Evolutionary conservation across 2,113 vertebrate species (phyloP).

Genomic region (Pangasianodon hypophthalmus): DNA sequence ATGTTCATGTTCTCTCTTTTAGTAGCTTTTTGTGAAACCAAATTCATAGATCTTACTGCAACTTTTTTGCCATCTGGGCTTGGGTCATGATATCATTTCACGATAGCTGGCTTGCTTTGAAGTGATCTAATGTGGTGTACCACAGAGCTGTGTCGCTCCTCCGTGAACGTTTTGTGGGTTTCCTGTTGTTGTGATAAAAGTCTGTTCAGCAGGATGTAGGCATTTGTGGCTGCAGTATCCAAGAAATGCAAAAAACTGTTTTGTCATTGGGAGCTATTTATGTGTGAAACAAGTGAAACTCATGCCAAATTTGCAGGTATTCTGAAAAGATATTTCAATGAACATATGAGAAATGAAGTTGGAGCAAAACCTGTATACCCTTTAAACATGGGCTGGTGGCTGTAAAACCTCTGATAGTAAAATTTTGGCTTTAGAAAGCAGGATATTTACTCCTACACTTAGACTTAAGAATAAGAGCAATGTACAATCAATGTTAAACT

Average conservation of each 20-base stretch:
- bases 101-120: not conserved
- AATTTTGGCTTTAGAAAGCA: not conserved
- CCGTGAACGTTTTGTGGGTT: not conserved
- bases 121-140: not conserved
- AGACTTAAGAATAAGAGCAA: too few relatives aligned
- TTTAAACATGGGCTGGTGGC: not conserved
- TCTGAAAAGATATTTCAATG: not conserved
- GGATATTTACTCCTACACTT: not conserved
- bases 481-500: too few relatives aligned
- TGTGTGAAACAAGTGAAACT: not conserved
- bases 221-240: not conserved
- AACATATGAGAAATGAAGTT: not conserved
- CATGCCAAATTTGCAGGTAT: not conserved
- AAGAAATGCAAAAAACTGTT: not conserved
- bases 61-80: not conserved
- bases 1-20: not conserved
- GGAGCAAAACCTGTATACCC: not conserved
- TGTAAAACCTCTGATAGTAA: not conserved
- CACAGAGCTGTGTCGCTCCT: not conserved
- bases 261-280: not conserved
- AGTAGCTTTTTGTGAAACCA: not conserved
- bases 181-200: conserved; percentile 14
- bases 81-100: not conserved
- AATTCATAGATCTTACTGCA: not conserved
- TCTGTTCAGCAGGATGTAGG: not conserved